Evolutionary conservation across 2,797 vertebrate genomes (phyloP).

Genomic region (Malurus splendens): DNA sequence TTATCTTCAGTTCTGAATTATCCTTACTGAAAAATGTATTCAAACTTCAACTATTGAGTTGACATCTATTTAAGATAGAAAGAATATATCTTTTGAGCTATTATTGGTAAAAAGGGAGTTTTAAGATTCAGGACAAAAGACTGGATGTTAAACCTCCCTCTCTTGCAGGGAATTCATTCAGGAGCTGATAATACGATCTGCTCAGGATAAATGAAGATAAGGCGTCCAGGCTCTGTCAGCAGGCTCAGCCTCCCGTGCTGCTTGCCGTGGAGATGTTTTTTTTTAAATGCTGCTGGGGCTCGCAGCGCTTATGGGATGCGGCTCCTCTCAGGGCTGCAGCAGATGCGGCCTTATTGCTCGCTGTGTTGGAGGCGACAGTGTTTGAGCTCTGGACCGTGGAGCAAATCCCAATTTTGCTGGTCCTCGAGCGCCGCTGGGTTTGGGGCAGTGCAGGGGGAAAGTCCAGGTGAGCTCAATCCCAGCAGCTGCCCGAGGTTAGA

Average conservation of each 20-base stretch:
- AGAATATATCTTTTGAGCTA: not conserved
- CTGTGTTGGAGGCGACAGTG: accelerated
- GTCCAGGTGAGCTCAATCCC: accelerated
- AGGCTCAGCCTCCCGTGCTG: not conserved
- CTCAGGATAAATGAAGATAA: not conserved
- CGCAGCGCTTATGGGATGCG: accelerated
- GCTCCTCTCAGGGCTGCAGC: not conserved
- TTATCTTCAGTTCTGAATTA: not conserved
- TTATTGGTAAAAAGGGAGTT: not conserved
- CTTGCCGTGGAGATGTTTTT: not conserved
- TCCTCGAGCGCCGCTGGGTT: accelerated
- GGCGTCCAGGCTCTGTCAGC: not conserved
- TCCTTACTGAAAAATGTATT: not conserved
- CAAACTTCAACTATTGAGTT: not conserved
- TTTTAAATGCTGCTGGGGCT: not conserved
- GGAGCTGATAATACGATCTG: not conserved
- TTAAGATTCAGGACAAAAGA: not conserved
- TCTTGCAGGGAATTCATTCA: not conserved
- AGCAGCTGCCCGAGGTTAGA: accelerated
- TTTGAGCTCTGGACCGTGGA: accelerated
- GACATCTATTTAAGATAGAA: not conserved
- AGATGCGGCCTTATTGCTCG: accelerated
- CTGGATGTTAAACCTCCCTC: not conserved
- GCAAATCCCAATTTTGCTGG: accelerated
- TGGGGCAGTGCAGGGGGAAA: accelerated